Conservation (phyloP, 2,888 invertebrate species). For the Chrysolina oricalcia region DNA sequence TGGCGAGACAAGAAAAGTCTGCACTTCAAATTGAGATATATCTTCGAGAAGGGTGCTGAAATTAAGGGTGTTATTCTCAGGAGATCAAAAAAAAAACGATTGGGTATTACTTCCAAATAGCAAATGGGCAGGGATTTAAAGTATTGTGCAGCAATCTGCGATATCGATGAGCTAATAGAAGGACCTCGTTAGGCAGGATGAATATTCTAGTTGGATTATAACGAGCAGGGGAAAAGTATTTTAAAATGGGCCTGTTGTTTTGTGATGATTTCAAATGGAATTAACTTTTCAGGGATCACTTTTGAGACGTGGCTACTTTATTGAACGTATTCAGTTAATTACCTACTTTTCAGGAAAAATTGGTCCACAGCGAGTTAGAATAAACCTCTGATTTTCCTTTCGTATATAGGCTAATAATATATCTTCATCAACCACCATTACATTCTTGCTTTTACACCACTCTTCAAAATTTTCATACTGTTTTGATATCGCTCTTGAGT, state of each 20-base stretch:
- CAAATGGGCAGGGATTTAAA: background rate
- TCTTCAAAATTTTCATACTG: no score
- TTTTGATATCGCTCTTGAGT: no score
- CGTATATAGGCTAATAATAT: no score
- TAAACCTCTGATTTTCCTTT: no score
- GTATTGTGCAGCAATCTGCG: slow-evolving; percentile 4
- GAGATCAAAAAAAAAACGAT: background rate
- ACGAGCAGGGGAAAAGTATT: background rate
- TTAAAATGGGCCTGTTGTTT: background rate
- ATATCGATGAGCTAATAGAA: background rate
- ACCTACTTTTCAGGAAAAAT: no score
- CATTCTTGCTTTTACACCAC: no score
- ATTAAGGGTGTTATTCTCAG: slow-evolving; percentile 27
- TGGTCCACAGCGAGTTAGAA: no score
- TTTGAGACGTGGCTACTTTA: no score
- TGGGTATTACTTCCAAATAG: background rate
- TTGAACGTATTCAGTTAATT: no score
- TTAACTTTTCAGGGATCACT: no score
- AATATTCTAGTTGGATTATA: background rate
- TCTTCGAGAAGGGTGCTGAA: slow-evolving; percentile 22
- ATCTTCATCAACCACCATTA: no score
- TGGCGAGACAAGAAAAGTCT: slow-evolving; percentile 27
- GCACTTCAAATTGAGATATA: slow-evolving; percentile 32
- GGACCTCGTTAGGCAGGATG: background rate
- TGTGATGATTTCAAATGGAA: no score